phyloP scores from a whole-genome alignment of 2,797 vertebrate species.

The Apodemus agrarius region DNA sequence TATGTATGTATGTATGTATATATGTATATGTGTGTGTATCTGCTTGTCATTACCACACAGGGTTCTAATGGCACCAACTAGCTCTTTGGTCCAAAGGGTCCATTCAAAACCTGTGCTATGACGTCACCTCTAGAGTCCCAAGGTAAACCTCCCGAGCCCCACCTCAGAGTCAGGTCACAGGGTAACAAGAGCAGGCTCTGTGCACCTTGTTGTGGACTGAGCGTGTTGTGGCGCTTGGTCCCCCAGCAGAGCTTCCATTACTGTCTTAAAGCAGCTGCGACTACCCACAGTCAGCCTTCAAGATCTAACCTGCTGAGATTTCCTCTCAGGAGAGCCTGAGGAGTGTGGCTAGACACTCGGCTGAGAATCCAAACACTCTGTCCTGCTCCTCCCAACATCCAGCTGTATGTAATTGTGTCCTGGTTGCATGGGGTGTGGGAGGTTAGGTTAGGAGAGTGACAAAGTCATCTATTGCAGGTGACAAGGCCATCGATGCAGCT shows the following conservation, averaged over 20 bases:
- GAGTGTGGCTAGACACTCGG: background rate
- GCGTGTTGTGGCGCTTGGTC: background rate
- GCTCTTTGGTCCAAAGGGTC: background rate
- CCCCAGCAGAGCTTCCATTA: background rate
- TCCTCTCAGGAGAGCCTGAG: background rate
- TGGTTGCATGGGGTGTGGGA: background rate
- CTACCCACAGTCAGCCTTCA: background rate
- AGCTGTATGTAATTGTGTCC: no score
- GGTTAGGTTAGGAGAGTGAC: background rate
- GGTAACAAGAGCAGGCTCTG: background rate
- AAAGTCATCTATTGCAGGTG: background rate
- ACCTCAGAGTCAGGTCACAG: background rate
- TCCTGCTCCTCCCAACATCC: background rate
- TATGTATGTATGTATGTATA: background rate
- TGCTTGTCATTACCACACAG: background rate
- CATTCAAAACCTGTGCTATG: background rate
- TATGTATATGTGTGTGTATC: no score
- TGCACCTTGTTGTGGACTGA: background rate
- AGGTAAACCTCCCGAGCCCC: background rate
- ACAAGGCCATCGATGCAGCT: background rate
- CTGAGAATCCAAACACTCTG: background rate
- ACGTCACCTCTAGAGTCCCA: background rate
- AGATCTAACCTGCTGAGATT: no score
- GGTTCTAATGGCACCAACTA: background rate
- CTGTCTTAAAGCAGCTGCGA: background rate